Evolutionary conservation across 2,888 invertebrate genomes (phyloP), one percentile per base, ranked within the genome.

Genomic region (Eupeodes latifasciatus): DNA sequence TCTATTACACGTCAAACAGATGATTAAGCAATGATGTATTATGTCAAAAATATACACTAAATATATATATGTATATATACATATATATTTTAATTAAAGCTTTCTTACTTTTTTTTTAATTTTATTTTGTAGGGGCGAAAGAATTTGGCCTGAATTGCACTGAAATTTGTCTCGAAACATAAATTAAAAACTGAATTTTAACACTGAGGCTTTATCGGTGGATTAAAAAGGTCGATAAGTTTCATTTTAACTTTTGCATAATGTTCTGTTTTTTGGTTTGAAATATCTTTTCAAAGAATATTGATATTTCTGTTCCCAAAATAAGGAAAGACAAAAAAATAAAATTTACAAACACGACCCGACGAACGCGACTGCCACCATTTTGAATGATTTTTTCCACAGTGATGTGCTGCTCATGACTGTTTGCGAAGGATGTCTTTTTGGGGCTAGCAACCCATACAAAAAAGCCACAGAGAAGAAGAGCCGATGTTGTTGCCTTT

Each of bases 351-450:
- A 87, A n/a, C 83, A 84, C 75, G 67, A 76, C 62, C 80, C 72
- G 87, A 79, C 66, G 66, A 84, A 55, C 66, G 74, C 61, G 80
- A 55, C 61, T 72, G 66, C 87, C 87, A 84, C 87, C 87, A 87
- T 87, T 87, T 87, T 87, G 87, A 83, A 87, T 74, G 87, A 81
- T 74, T 84, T 87, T 87, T 87, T 87, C 87, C 53, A 80, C 72
- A 76, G 34, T 62, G 71, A 75, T 76, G 83, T 83, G 59, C 82
- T 86, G 74, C 86, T 75, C 81, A 78, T 85, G 81, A 81, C 74
- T 82, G 78, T 76, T 57, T 74, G 47, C 16, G 36, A 81, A 72
- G 53, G 62, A 82, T 69, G 74, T 69, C 55, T 67, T 82, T 66
- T 66, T 79, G 51, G 75, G 64, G 75, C 49, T 19, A 69, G 59